phyloP scores from a whole-genome alignment of 2,888 invertebrate species.

The Epinotia bilunana region DNA sequence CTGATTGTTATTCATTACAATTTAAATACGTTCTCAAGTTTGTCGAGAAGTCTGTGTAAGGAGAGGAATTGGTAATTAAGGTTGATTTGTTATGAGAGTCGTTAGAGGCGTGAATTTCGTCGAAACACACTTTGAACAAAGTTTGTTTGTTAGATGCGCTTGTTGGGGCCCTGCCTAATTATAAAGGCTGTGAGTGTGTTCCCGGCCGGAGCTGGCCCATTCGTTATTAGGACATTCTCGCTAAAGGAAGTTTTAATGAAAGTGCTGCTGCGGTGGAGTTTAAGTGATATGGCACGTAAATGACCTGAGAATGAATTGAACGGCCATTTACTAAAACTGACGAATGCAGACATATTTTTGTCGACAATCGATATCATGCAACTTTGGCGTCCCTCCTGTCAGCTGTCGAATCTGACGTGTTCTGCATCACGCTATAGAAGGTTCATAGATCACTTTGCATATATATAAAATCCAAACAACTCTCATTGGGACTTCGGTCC shows the following conservation, averaged over 20 bases:
- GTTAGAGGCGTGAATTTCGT: slow-evolving; percentile 60
- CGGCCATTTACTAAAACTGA: background rate
- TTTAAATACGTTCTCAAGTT: slow-evolving; percentile 53
- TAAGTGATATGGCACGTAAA: slow-evolving; percentile 10
- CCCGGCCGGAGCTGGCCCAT: slow-evolving; percentile 51
- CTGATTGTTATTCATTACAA: slow-evolving; percentile 56
- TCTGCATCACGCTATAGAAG: too few species aligned
- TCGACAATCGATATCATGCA: background rate
- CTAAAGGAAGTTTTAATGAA: slow-evolving; percentile 39
- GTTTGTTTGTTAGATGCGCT: slow-evolving; percentile 55
- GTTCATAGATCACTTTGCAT: too few species aligned
- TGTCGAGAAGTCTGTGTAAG: slow-evolving; percentile 54
- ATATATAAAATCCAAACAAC: too few species aligned
- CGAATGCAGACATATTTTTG: background rate
- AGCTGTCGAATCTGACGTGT: too few species aligned
- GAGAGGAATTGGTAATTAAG: slow-evolving; percentile 65
- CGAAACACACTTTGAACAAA: slow-evolving; percentile 59
- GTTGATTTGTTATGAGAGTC: slow-evolving; percentile 66
- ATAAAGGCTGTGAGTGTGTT: slow-evolving; percentile 54
- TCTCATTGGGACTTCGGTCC: too few species aligned
- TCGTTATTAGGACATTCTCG: slow-evolving; percentile 48
- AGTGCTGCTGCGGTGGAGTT: slow-evolving; percentile 26
- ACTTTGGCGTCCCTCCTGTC: too few species aligned
- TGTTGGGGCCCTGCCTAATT: slow-evolving; percentile 59
- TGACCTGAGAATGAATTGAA: background rate